A percentile compares a stretch with the other conserved stretches of the same genome.
phyloP scores from a whole-genome alignment of 2,888 invertebrate genomes.

The Pandemis heparana region DNA sequence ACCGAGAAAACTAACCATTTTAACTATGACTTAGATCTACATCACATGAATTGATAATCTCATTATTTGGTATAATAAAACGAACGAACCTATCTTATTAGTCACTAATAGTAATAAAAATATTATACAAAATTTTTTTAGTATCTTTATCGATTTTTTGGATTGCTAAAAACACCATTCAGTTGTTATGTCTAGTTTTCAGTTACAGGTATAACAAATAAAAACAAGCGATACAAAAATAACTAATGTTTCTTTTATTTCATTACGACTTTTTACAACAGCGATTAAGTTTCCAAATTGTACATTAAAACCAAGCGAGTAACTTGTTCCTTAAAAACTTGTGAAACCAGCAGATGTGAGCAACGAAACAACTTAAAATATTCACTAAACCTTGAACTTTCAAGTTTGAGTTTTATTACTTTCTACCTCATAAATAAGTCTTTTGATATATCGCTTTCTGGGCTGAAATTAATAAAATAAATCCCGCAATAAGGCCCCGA shows the following conservation, averaged over 20 bases:
- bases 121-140: no score
- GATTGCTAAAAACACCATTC: not conserved
- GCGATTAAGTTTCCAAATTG: not conserved
- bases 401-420: conserved; percentile 12
- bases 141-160: no score
- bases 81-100: no score
- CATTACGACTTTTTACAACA: not conserved
- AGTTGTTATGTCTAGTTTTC: not conserved
- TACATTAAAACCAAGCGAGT: not conserved
- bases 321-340: not conserved
- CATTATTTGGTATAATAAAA: no score
- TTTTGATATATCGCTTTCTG: conserved; percentile 21
- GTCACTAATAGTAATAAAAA: no score
- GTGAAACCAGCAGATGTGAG: not conserved
- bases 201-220: no score
- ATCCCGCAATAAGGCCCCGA: conserved; percentile 22
- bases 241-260: no score
- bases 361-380: not conserved
- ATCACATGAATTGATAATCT: no score
- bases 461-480: conserved; percentile 33
- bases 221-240: no score
- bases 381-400: conserved; percentile 3
- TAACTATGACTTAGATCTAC: no score
- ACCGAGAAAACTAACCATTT: no score
- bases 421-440: conserved; percentile 20